A percentile compares a stretch with the other conserved stretches of the same genome.
phyloP scores from a whole-genome alignment of 2,888 invertebrate species.

The Cetonia aurata region DNA sequence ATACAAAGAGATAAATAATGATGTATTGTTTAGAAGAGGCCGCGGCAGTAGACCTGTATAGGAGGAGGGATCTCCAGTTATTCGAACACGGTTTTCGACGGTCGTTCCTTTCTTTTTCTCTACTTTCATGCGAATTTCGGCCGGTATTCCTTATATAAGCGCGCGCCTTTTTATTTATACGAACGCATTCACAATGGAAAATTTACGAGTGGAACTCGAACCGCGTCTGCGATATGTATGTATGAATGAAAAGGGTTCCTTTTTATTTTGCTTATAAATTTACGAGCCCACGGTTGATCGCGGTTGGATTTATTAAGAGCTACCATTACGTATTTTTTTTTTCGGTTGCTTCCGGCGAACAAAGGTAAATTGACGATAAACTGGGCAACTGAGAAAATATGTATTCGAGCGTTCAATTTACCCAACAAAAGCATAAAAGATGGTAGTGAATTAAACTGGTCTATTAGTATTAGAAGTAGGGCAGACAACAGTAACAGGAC shows the following conservation, averaged over 20 bases:
- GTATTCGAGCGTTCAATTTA: too few species aligned
- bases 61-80: slow-evolving; percentile 2
- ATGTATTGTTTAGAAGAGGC: slow-evolving; percentile 56
- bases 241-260: background rate
- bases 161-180: slow-evolving; percentile 33
- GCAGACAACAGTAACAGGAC: too few species aligned
- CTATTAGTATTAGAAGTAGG: too few species aligned
- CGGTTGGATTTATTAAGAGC: too few species aligned
- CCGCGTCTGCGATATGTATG: slow-evolving; percentile 1
- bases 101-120: slow-evolving; percentile 14
- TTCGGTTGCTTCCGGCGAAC: too few species aligned
- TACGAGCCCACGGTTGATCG: background rate
- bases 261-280: slow-evolving; percentile 14
- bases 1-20: slow-evolving; percentile 60
- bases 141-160: slow-evolving; percentile 9
- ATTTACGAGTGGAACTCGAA: slow-evolving; percentile 29
- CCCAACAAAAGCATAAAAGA: too few species aligned
- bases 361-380: too few species aligned
- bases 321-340: too few species aligned
- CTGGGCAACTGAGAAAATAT: too few species aligned
- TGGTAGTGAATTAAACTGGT: too few species aligned
- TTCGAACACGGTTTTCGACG: too few species aligned
- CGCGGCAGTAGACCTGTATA: slow-evolving; percentile 9
- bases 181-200: slow-evolving; percentile 31
- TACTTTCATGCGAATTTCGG: slow-evolving; percentile 20